Evolutionary conservation across 2,888 invertebrate genomes (phyloP).

Genomic region (Xanthorhoe spadicearia): DNA sequence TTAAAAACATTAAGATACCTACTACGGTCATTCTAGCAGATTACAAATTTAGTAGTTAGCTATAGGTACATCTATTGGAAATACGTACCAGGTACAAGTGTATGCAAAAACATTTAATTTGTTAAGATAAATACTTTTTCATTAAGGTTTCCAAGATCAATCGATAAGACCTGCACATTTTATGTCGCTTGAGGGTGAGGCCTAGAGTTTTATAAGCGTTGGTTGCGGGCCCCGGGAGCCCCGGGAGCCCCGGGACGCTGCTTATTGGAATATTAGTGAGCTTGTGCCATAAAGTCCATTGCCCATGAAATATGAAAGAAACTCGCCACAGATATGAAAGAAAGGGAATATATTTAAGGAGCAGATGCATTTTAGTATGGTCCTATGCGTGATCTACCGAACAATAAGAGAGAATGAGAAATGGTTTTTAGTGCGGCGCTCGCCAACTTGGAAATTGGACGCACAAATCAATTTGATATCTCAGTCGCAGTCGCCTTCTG

Average conservation of each 20-base stretch:
- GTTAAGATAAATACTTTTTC: not conserved
- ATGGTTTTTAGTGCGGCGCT: slow-evolving; percentile 44
- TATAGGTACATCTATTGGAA: no score
- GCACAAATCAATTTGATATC: slow-evolving; percentile 65
- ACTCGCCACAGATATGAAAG: slow-evolving; percentile 42
- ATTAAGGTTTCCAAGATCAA: no score
- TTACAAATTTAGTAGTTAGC: no score
- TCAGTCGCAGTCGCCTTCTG: slow-evolving; percentile 36
- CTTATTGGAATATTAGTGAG: slow-evolving; percentile 8
- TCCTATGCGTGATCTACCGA: slow-evolving; percentile 61
- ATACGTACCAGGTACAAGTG: no score
- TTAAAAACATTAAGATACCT: no score
- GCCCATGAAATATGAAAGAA: slow-evolving; percentile 4
- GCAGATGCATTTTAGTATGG: slow-evolving; percentile 64
- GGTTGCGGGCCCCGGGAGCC: not conserved
- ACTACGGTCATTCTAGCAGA: no score
- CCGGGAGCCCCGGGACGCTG: not conserved
- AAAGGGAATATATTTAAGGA: slow-evolving; percentile 50
- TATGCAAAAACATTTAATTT: not conserved
- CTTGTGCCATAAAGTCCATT: slow-evolving; percentile 12
- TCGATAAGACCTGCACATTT: not conserved
- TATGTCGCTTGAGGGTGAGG: not conserved
- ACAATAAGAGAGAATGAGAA: slow-evolving; percentile 49
- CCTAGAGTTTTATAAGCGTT: not conserved
- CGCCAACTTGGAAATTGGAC: slow-evolving; percentile 55